Evolutionary conservation across 2,888 invertebrate species (phyloP).

Genomic region (Tricholauxania praeusta): DNA sequence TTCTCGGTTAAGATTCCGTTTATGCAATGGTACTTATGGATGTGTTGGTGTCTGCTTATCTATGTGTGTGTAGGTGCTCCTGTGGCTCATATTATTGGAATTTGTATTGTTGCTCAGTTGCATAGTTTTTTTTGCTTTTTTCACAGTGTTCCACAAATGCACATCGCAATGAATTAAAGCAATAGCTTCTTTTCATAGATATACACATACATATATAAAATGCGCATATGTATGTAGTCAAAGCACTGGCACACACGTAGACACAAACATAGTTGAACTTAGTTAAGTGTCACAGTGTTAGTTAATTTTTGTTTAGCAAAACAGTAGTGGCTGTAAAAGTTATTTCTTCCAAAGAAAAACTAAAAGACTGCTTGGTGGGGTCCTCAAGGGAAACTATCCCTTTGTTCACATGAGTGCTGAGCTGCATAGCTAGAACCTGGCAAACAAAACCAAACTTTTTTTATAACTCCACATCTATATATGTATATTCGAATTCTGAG

Average conservation of each 20-base stretch:
- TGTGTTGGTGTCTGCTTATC: slow-evolving; percentile 17
- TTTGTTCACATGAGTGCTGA: too few relatives aligned
- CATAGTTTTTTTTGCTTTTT: slow-evolving; percentile 4
- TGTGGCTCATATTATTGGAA: slow-evolving; percentile 23
- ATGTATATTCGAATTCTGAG: too few relatives aligned
- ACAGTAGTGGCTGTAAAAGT: neutral
- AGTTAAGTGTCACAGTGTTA: slow-evolving; percentile 10
- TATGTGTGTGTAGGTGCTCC: slow-evolving; percentile 37
- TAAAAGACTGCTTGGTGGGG: too few relatives aligned
- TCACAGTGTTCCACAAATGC: too few relatives aligned
- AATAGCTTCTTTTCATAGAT: neutral
- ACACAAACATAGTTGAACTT: neutral
- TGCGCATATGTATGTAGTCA: slow-evolving; percentile 1
- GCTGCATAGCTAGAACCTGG: too few relatives aligned
- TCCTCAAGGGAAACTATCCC: too few relatives aligned
- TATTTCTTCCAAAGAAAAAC: too few relatives aligned
- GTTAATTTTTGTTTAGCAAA: neutral
- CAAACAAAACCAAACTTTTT: too few relatives aligned
- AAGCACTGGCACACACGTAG: neutral
- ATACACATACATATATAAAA: too few relatives aligned
- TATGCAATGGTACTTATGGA: slow-evolving; percentile 4
- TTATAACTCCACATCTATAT: too few relatives aligned
- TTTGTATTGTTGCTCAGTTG: slow-evolving; percentile 19
- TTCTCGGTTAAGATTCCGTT: slow-evolving; percentile 14
- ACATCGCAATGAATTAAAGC: slow-evolving; percentile 21